Evolutionary conservation across 2,888 invertebrate species (phyloP), one percentile per base, ranked within the genome.

Genomic region (Ypsolopha sequella): DNA sequence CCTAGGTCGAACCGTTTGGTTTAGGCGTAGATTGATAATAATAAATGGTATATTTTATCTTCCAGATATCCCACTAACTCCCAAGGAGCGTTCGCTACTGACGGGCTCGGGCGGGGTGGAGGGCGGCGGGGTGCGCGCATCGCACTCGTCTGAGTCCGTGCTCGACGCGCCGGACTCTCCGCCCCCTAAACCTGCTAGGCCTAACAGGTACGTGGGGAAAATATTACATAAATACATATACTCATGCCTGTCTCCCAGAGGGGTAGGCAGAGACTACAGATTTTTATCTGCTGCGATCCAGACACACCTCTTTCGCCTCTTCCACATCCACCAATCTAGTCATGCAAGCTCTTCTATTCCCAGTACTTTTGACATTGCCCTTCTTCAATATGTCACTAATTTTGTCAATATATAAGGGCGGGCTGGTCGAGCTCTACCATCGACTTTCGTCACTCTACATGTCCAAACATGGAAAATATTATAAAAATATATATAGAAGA

Each of bases 171-270:
- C 85, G 7, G 84, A 86, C 53, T 66, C 92, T 57, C 93, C 93
- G 54, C 95, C 95, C 53, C 95, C 96, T 9, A 96, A 97, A 80
- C 96, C 97, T 48, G 96, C 96, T 51, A 88, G 96, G 62, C 95
- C 96, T 52, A 91, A 91, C 63, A 89, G 92, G 91, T 92, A 74
- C 73, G 64, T 59, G 46, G 43, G 36, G 33, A 13, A 7, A 13
- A 13, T 10, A 4, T 45, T 44, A 11, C 13, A 44, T 14, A 7
- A 6, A 6, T 44, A 13, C 1, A 44, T 43, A 43, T 7, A 8
- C n/a, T n/a, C n/a, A n/a, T n/a, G n/a, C n/a, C n/a, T n/a, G n/a
- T n/a, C n/a, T n/a, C n/a, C n/a, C n/a, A n/a, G n/a, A n/a, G n/a
- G n/a, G n/a, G n/a, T n/a, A n/a, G n/a, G n/a, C n/a, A n/a, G n/a